Evolutionary conservation across 37 sponge, comb jelly and placozoan species (phyloP).

Genomic region (Hexactinellida sp.): DNA sequence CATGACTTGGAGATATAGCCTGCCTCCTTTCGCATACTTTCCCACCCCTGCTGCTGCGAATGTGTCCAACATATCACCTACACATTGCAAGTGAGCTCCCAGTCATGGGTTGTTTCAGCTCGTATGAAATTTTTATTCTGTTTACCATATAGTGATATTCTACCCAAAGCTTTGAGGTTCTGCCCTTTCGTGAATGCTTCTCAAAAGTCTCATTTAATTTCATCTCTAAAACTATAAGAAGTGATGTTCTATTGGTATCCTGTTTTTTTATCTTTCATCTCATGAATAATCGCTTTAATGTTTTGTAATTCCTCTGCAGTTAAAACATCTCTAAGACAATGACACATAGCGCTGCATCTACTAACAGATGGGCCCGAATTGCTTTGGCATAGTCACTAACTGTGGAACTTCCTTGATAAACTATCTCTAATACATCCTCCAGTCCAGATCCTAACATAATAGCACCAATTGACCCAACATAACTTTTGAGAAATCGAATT

Average conservation of each 20-base stretch:
- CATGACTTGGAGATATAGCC: slow-evolving; percentile 30
- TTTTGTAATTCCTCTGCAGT: not conserved
- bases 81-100: not conserved
- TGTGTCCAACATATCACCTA: not conserved
- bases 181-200: too few relatives aligned
- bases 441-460: slow-evolving; percentile 27
- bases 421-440: not conserved
- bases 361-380: slow-evolving; percentile 24
- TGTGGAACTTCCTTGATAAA: slow-evolving; percentile 25
- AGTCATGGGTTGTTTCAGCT: slow-evolving; percentile 25
- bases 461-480: slow-evolving; percentile 15
- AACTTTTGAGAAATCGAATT: slow-evolving; percentile 18
- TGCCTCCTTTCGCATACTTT: slow-evolving; percentile 20
- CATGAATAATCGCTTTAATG: not conserved
- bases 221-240: not conserved
- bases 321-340: not conserved
- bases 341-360: slow-evolving; percentile 14
- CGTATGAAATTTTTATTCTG: slow-evolving; percentile 24
- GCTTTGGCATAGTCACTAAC: slow-evolving; percentile 23
- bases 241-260: not conserved
- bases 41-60: slow-evolving; percentile 13
- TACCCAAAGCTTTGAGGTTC: too few relatives aligned
- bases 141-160: too few relatives aligned
- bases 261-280: not conserved
- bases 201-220: not conserved